Conservation (phyloP, 2,888 invertebrate species). For the Andrena dorsata region DNA sequence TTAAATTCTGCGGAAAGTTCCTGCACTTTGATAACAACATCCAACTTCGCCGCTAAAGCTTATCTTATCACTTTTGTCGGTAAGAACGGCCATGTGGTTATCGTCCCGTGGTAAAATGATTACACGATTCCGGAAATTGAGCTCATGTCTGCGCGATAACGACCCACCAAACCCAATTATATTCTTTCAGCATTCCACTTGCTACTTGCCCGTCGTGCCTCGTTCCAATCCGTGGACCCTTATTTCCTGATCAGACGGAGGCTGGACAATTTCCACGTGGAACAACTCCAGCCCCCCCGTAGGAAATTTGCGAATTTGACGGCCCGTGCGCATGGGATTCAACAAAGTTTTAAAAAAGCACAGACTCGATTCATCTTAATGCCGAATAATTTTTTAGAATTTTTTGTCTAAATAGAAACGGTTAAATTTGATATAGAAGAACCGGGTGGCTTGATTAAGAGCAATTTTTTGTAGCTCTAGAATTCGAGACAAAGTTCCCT, state of each 20-base stretch:
- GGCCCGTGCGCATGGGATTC: background rate
- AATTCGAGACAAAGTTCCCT: background rate
- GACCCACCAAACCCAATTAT: constrained; percentile 63
- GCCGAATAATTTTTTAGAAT: background rate
- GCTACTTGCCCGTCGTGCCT: constrained; percentile 32
- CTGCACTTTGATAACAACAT: constrained; percentile 2
- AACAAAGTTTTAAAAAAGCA: background rate
- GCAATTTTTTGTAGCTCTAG: background rate
- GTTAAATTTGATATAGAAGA: background rate
- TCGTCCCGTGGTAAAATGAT: constrained; percentile 53
- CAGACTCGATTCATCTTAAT: background rate
- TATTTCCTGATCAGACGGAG: constrained; percentile 64
- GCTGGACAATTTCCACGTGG: constrained; percentile 49
- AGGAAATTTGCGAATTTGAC: constrained; percentile 34
- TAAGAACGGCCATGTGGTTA: constrained; percentile 54
- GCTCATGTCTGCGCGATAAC: constrained; percentile 51
- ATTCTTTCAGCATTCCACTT: constrained; percentile 43
- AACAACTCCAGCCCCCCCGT: background rate
- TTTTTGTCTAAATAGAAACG: background rate
- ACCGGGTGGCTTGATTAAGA: background rate
- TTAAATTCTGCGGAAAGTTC: constrained; percentile 8
- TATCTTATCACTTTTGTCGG: constrained; percentile 44
- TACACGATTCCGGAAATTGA: constrained; percentile 60
- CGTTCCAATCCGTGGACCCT: constrained; percentile 35
- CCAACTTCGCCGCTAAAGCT: background rate